phyloP scores from a whole-genome alignment of 1,140 invertebrate species.

The Acromyrmex echinatior region DNA sequence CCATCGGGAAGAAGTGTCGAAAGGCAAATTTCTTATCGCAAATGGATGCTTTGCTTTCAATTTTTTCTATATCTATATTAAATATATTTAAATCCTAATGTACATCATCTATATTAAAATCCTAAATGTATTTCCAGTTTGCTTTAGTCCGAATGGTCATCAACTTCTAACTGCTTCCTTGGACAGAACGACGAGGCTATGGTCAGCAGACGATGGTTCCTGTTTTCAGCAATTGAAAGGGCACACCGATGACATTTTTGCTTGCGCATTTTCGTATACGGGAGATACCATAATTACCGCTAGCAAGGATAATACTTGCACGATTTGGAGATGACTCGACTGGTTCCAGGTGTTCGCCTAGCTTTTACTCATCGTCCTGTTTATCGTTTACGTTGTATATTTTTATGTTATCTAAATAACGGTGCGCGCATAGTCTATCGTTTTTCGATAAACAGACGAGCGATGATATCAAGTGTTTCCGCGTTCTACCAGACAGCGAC shows the following conservation, averaged over 20 bases:
- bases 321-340: conserved; percentile 91
- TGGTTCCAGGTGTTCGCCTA: conserved; percentile 87
- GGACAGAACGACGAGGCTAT: conserved; percentile 91
- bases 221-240: conserved; percentile 91
- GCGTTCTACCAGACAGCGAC: background rate
- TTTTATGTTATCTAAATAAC: conserved; percentile 72
- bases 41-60: background rate
- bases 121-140: conserved; percentile 86
- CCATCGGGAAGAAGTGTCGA: conserved; percentile 92
- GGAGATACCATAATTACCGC: conserved; percentile 93
- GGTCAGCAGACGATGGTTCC: conserved; percentile 90
- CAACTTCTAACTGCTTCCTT: conserved; percentile 91
- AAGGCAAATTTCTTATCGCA: conserved; percentile 83
- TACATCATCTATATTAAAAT: background rate
- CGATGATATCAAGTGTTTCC: background rate
- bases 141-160: conserved; percentile 92
- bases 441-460: conserved; percentile 30
- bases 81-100: background rate
- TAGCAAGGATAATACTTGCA: conserved; percentile 91
- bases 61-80: background rate
- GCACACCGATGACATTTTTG: conserved; percentile 93
- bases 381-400: conserved; percentile 76
- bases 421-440: background rate
- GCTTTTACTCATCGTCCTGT: conserved; percentile 77
- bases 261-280: conserved; percentile 92